Evolutionary conservation across 2,888 invertebrate genomes (phyloP), one percentile per base, ranked within the genome.

Genomic region (Vanessa cardui): DNA sequence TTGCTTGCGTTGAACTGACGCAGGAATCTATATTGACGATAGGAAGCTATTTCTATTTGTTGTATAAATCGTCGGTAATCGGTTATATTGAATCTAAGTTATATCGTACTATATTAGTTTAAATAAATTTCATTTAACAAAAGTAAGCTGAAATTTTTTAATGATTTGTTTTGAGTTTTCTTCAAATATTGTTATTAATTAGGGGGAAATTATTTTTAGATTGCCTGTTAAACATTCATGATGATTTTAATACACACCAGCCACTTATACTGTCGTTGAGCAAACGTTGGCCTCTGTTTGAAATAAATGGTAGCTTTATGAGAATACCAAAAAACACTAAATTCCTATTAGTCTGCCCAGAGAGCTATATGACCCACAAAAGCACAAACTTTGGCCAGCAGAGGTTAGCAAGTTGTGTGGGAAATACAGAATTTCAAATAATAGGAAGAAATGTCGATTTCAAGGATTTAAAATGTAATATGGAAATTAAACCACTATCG

Each of bases 381-480:
- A 12, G 20, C 21, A 33, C 15, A 2, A 69, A 75, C 26, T 39
- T 79, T 8, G 65, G 46, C 6, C 49, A 54, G 15, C 18, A 15
- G 33, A 59, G 54, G 4, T 7, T 6, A 8, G 82, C 77, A 0
- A 75, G 64, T 7, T 89, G 88, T 64, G 70, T 77, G 6, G 61
- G 73, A 12, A 79, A 77, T 9, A 69, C 72, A 1, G 72, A 72
- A 8, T 74, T 89, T 21, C 65, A 67, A 18, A 72, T 85, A 0
- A 26, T 72, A 8, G 78, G 76, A 0, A 68, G 58, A 2, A 18
- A 9, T 1, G 77, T 77, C 8, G 71, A 79, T 20, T 85, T 76
- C 59, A 67, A 75, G 7, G 79, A 86, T 16, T 71, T 88, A 8
- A 72, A 75, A 66, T 89, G 88, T 69, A 74, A 68, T 1, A 71